These are phyloP conservation scores for Benthosema pterotum DNA, from an alignment of 2,797 vertebrate species.

Conservation along the genomic window DNA sequence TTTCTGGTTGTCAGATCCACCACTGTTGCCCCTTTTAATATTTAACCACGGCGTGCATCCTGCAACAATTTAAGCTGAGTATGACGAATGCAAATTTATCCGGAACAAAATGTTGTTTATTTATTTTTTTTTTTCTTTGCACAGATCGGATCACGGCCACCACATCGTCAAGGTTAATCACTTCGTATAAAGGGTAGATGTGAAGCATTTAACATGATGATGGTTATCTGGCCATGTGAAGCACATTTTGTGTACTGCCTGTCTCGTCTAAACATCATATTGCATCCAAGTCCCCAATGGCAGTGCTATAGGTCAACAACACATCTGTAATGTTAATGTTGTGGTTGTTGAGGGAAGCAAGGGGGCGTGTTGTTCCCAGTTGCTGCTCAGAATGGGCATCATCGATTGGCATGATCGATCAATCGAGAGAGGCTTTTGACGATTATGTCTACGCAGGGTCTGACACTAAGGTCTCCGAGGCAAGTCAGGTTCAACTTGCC, in stretches of 20 bases:
- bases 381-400: no score
- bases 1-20: neutral
- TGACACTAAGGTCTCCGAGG: no score
- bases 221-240: slow-evolving; percentile 33
- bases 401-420: no score
- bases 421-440: no score
- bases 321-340: no score
- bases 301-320: no score
- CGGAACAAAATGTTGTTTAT: slow-evolving; percentile 51
- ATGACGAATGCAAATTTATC: slow-evolving; percentile 48
- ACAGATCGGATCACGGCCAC: slow-evolving; percentile 38
- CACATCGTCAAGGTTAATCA: no score
- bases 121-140: slow-evolving; percentile 51
- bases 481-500: no score
- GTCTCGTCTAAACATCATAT: slow-evolving; percentile 34
- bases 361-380: neutral
- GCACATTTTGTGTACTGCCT: slow-evolving; percentile 29
- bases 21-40: neutral
- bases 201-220: slow-evolving; percentile 41
- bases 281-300: slow-evolving; percentile 22
- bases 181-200: slow-evolving; percentile 36
- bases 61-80: slow-evolving; percentile 54
- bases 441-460: no score
- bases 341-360: no score
- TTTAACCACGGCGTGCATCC: slow-evolving; percentile 35